Conservation (phyloP, 2,797 vertebrate genomes). For the Pogonophryne albipinna region DNA sequence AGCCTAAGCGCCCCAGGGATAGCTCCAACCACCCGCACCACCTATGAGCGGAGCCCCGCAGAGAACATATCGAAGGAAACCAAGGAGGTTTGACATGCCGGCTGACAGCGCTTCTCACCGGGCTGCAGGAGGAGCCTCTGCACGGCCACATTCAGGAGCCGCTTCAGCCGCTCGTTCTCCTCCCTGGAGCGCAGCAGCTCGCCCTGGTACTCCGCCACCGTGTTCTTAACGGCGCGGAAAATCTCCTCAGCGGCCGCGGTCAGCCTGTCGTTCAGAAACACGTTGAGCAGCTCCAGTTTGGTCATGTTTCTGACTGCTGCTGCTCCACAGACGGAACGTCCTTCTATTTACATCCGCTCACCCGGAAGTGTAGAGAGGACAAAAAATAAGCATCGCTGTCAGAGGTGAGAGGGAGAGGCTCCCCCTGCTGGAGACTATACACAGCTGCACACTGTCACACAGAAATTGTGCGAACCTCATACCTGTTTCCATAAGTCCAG, state of each 20-base stretch:
- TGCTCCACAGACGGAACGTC: constrained; percentile 42
- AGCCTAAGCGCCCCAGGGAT: no score
- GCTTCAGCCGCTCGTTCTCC: constrained; percentile 77
- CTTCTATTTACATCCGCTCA: constrained; percentile 74
- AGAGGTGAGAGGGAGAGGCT: no score
- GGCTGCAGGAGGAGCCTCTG: constrained; percentile 75
- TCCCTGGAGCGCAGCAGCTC: constrained; percentile 73
- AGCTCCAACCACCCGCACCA: no score
- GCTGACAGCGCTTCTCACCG: constrained; percentile 53
- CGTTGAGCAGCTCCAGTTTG: constrained; percentile 74
- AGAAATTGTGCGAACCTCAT: neutral
- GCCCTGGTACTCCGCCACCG: constrained; percentile 73
- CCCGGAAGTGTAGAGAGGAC: constrained; percentile 54
- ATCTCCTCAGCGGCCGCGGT: constrained; percentile 78
- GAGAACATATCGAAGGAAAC: no score
- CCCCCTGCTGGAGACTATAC: no score
- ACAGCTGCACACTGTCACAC: neutral
- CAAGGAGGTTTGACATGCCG: no score
- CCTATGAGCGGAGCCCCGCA: no score
- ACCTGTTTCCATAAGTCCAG: neutral
- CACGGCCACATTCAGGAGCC: constrained; percentile 74
- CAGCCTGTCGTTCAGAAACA: constrained; percentile 77
- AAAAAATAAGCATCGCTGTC: no score
- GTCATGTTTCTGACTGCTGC: constrained; percentile 66
- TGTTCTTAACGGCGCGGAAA: constrained; percentile 73